Percentiles rank a stretch among this genome's conserved stretches.
phyloP scores from a whole-genome alignment of 1,140 invertebrate species.

The Lutraria rhynchaena region DNA sequence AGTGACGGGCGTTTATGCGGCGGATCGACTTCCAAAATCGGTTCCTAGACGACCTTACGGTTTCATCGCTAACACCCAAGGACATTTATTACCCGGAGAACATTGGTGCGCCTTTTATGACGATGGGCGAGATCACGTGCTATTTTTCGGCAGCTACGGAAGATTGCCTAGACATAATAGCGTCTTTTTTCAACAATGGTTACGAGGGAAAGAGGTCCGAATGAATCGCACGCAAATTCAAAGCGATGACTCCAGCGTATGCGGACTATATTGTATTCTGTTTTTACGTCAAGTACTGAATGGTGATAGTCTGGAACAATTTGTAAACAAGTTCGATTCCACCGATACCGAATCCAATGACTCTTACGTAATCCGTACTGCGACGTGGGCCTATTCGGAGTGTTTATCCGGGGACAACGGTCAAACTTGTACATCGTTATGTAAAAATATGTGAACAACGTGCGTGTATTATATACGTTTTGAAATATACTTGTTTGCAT shows the following conservation, averaged over 20 bases:
- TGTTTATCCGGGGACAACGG: not conserved
- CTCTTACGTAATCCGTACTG: slow-evolving; percentile 28
- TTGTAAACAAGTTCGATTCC: slow-evolving; percentile 16
- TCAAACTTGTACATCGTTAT: not conserved
- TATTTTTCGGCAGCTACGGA: slow-evolving; percentile 57
- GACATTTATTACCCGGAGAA: slow-evolving; percentile 4
- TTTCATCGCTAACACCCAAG: slow-evolving; percentile 46
- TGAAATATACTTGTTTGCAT: slow-evolving; percentile 9
- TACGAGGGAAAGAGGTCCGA: too few relatives aligned
- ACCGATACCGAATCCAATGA: slow-evolving; percentile 23
- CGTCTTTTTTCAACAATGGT: slow-evolving; percentile 21
- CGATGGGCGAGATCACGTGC: not conserved
- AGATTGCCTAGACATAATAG: slow-evolving; percentile 13
- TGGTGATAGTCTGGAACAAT: slow-evolving; percentile 10
- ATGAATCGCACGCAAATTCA: too few relatives aligned
- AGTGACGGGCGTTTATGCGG: slow-evolving; percentile 29
- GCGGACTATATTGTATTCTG: too few relatives aligned
- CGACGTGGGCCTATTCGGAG: too few relatives aligned
- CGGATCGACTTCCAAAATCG: slow-evolving; percentile 33
- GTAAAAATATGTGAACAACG: slow-evolving; percentile 11
- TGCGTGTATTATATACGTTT: not conserved
- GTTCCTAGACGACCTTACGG: not conserved
- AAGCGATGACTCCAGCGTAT: too few relatives aligned
- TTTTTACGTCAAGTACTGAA: slow-evolving; percentile 25
- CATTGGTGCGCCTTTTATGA: slow-evolving; percentile 25